Conservation (phyloP, 2,888 invertebrate genomes). For the Orchesella flavescens region DNA sequence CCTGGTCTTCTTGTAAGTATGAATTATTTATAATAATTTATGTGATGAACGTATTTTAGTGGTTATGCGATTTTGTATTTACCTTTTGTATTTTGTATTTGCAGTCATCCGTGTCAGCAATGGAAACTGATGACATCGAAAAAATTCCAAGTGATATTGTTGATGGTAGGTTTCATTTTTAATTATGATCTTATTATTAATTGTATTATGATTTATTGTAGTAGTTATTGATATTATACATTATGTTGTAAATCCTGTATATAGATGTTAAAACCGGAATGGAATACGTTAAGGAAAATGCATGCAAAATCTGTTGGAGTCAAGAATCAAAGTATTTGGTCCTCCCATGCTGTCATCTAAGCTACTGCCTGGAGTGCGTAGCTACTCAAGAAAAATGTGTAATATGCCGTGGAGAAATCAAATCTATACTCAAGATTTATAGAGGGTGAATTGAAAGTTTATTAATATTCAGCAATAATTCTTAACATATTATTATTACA, state of each 20-base stretch:
- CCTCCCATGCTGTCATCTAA: conserved; percentile 48
- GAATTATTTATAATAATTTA: too few species aligned
- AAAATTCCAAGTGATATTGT: too few species aligned
- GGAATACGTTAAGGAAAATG: background rate
- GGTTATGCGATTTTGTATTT: too few species aligned
- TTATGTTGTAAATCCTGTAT: too few species aligned
- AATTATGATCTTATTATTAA: conserved; percentile 42
- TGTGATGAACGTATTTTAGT: too few species aligned
- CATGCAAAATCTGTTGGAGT: conserved; percentile 36
- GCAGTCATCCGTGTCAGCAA: too few species aligned
- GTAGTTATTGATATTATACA: conserved; percentile 19
- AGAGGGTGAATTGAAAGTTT: too few species aligned
- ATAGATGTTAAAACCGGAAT: conserved; percentile 1
- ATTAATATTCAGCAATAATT: too few species aligned
- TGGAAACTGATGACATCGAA: too few species aligned
- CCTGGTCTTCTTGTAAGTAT: too few species aligned
- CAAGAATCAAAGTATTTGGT: conserved; percentile 22
- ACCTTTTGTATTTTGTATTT: too few species aligned
- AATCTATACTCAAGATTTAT: conserved; percentile 15
- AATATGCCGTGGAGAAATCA: conserved; percentile 18
- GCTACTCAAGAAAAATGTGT: conserved; percentile 27
- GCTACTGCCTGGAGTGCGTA: conserved; percentile 28
- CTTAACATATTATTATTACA: too few species aligned
- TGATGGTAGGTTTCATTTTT: conserved; percentile 27
- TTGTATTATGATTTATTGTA: conserved; percentile 30